Base-by-base conservation (phyloP, 2,888 invertebrate genomes). In the Volucella bombylans region DNA sequence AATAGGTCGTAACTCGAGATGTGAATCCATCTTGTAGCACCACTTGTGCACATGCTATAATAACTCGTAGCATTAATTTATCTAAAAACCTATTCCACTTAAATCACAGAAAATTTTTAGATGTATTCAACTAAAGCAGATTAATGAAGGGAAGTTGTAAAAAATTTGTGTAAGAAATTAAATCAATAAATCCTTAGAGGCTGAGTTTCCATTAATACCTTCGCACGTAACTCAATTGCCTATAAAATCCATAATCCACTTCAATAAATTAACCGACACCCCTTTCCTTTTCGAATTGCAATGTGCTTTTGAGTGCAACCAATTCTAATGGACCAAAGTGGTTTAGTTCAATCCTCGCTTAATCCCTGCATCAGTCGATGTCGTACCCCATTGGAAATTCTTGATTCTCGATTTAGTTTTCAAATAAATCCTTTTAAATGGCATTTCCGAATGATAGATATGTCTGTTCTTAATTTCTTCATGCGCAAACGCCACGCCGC, bases 251-350 rank as follows among this genome's bases (percentile, higher is more conserved):
- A 80, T 83, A 83, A 83, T 74, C 79, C 72, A 72, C 81, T 85
- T 77, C 61, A 77, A 85, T 85, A 85, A 81, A 85, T 85, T 68
- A 68, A 76, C 76, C 61, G 62, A 77, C 71, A 80, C 85, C 76
- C 80, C 69, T 73, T 69, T 50, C 55, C 14, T 38, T 15, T 18
- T 64, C 15, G 10, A 71, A 71, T 61, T 65, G 65, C 76, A 72
- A 57, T 6, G 31, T 31, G 4, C 31, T 31, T 31, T 4, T 31
- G 59, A 78, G 78, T 78, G 71, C 72, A 72, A 67, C 61, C 41
- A 62, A 65, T 31, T 23, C 61, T 72, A 82, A 78, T 79, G 76
- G 55, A 71, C 74, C 71, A 59, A 62, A 81, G 62, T 67, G 64
- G 55, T 77, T 64, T 31, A 61, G 55, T 54, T 38, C 57, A 11